These are phyloP conservation scores for Eristalis arbustorum DNA, from an alignment of 2,888 invertebrate species.

Conservation along the genomic window DNA sequence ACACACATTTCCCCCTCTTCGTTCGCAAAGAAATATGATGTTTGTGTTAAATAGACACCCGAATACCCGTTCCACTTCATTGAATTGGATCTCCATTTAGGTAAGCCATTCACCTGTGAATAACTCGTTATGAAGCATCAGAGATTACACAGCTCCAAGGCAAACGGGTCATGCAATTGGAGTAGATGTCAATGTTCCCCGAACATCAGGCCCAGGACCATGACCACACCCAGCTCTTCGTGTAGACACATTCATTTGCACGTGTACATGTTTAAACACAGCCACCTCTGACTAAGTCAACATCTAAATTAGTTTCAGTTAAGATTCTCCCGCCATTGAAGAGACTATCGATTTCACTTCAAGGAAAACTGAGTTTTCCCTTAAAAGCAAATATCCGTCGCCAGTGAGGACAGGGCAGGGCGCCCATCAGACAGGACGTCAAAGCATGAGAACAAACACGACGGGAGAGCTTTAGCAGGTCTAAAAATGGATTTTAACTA, in stretches of 20 bases:
- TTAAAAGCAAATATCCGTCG: neutral
- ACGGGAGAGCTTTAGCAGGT: neutral
- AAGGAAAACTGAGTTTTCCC: slow-evolving; percentile 14
- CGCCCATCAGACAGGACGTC: neutral
- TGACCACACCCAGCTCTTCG: slow-evolving; percentile 37
- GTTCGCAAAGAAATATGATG: slow-evolving; percentile 1
- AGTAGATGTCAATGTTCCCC: slow-evolving; percentile 53
- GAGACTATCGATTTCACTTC: slow-evolving; percentile 10
- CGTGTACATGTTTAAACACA: slow-evolving; percentile 32
- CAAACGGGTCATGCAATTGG: slow-evolving; percentile 35
- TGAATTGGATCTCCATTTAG: slow-evolving; percentile 21
- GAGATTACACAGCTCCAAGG: slow-evolving; percentile 39
- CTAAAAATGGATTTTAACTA: slow-evolving; percentile 38
- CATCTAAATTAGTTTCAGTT: slow-evolving; percentile 52
- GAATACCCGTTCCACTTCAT: neutral
- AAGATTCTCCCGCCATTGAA: neutral
- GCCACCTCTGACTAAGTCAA: slow-evolving; percentile 45
- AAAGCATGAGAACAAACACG: neutral
- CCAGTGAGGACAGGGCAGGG: neutral
- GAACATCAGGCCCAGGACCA: neutral
- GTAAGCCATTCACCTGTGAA: slow-evolving; percentile 34
- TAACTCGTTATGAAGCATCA: slow-evolving; percentile 13
- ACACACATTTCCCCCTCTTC: neutral
- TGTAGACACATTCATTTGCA: slow-evolving; percentile 1
- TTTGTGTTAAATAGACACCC: slow-evolving; percentile 16